These are phyloP conservation scores for Nannobrachium achirus DNA, from an alignment of 2,113 vertebrate species.

Conservation along the genomic window DNA sequence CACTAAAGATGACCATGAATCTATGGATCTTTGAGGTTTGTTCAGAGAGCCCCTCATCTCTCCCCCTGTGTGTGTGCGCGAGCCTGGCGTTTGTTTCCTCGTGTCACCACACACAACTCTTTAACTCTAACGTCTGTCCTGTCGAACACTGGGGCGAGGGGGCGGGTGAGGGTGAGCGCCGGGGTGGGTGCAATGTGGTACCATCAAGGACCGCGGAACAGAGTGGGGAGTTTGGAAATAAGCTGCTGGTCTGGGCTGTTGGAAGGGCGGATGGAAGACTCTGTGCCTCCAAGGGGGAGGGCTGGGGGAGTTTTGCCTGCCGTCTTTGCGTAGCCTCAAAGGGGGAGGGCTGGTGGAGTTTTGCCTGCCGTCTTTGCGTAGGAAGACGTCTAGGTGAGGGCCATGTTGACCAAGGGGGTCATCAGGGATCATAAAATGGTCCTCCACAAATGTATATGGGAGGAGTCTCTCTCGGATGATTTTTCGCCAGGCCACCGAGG, in stretches of 20 bases:
- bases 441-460: conserved; percentile 94
- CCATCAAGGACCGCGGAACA: conserved; percentile 15
- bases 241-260: conserved; percentile 38
- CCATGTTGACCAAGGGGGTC: conserved; percentile 94
- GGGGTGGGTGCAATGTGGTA: conserved; percentile 67
- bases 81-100: background rate
- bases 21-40: no score
- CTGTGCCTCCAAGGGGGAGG: conserved; percentile 61
- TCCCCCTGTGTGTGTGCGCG: background rate
- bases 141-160: conserved; percentile 82
- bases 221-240: conserved; percentile 59
- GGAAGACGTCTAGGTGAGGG: conserved; percentile 88
- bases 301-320: conserved; percentile 44
- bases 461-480: conserved; percentile 98
- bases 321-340: conserved; percentile 78
- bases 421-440: conserved; percentile 98
- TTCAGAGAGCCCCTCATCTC: no score
- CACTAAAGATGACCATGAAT: no score
- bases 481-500: conserved; percentile 88
- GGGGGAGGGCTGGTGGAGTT: conserved; percentile 52
- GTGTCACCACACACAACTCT: conserved; percentile 35
- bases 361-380: conserved; percentile 77
- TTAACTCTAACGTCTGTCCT: conserved; percentile 86
- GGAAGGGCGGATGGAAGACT: conserved; percentile 52
- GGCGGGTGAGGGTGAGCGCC: conserved; percentile 69